Conservation (phyloP, 2,113 vertebrate species). For the Alligator mississippiensis region DNA sequence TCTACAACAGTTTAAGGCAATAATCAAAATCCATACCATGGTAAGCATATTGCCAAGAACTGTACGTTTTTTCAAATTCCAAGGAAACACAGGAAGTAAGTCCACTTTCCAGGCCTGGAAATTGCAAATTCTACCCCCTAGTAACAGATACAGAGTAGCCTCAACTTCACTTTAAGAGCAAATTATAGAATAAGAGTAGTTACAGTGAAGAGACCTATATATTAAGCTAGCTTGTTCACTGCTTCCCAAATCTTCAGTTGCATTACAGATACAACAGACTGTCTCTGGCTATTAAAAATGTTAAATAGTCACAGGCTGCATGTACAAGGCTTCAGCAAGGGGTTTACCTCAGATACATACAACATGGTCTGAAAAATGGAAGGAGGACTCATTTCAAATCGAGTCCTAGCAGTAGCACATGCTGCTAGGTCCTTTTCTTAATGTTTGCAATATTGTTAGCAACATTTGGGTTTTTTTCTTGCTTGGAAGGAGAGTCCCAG, state of each 20-base stretch:
- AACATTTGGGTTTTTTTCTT: not conserved
- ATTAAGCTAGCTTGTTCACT: not conserved
- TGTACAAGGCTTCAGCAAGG: not conserved
- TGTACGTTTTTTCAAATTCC: not conserved
- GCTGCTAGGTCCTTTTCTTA: too few species aligned
- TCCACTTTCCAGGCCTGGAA: not conserved
- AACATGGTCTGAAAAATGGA: too few species aligned
- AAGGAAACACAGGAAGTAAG: not conserved
- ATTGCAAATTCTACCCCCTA: not conserved
- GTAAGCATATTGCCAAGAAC: not conserved
- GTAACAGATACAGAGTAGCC: not conserved
- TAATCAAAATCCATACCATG: too few species aligned
- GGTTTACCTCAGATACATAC: not conserved
- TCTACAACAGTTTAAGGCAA: too few species aligned
- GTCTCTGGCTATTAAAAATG: not conserved
- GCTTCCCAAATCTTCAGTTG: not conserved
- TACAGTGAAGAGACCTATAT: not conserved
- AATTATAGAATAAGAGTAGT: not conserved
- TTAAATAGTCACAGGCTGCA: not conserved
- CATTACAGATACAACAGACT: not conserved
- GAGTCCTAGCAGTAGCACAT: too few species aligned
- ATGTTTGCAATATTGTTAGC: too few species aligned
- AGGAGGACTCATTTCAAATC: too few species aligned
- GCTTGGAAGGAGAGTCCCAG: not conserved
- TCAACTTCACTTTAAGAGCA: not conserved